These are phyloP conservation scores for Druceiella hillmani DNA, from an alignment of 2,888 invertebrate species.

Conservation along the genomic window DNA sequence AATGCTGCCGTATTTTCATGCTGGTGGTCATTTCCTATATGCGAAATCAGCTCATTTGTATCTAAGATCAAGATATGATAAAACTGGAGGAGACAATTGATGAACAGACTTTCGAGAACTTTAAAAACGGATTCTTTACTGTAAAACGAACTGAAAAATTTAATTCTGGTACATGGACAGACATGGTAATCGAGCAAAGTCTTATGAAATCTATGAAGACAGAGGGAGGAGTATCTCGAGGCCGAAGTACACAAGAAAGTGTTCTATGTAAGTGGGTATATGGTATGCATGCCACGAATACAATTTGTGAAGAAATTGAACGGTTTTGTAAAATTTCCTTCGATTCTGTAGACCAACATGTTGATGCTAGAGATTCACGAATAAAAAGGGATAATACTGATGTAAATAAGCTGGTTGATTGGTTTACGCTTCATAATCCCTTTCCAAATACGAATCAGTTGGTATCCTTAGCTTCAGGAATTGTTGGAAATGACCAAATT, in stretches of 20 bases:
- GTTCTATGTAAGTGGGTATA: constrained; percentile 27
- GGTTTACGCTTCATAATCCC: constrained; percentile 11
- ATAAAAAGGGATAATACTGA: constrained; percentile 24
- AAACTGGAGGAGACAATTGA: constrained; percentile 26
- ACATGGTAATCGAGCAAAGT: constrained; percentile 25
- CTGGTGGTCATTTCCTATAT: constrained; percentile 29
- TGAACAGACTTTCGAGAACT: constrained; percentile 24
- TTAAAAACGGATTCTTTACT: constrained; percentile 27
- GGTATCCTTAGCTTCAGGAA: constrained; percentile 24
- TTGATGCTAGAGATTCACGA: constrained; percentile 24
- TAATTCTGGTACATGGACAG: constrained; percentile 25
- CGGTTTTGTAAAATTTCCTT: constrained; percentile 9
- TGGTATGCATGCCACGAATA: constrained; percentile 26
- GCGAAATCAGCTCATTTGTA: constrained; percentile 27
- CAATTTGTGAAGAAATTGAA: constrained; percentile 27
- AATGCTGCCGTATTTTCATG: constrained; percentile 33
- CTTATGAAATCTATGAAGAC: constrained; percentile 26
- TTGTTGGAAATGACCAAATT: constrained; percentile 25
- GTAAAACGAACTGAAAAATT: constrained; percentile 27
- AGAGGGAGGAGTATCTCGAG: constrained; percentile 21
- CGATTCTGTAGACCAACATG: constrained; percentile 20
- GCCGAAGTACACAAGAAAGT: constrained; percentile 20
- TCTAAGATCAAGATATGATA: constrained; percentile 28
- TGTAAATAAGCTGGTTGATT: constrained; percentile 20
- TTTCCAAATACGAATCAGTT: constrained; percentile 21